Conservation (phyloP, 2,797 vertebrate genomes). For the Leucoraja ocellata region DNA sequence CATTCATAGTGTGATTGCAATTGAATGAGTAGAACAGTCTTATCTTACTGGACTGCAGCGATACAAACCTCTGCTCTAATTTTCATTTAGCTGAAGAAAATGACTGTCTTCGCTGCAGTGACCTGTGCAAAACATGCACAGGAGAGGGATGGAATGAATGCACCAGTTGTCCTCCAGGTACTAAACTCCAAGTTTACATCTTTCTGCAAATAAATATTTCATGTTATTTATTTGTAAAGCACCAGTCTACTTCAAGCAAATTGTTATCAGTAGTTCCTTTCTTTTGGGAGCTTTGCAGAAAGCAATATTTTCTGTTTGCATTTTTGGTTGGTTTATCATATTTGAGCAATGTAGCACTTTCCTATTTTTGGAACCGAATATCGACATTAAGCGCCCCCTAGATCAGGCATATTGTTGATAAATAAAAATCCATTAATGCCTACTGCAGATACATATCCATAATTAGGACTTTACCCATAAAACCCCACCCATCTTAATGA, state of each 20-base stretch:
- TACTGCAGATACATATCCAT: neutral
- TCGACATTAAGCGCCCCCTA: neutral
- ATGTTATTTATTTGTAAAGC: neutral
- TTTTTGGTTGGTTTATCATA: neutral
- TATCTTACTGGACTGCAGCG: neutral
- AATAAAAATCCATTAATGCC: neutral
- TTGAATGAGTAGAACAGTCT: neutral
- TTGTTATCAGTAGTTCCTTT: neutral
- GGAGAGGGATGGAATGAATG: conserved; percentile 53
- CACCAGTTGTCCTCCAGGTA: conserved; percentile 74
- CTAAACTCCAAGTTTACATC: neutral
- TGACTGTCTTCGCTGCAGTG: conserved; percentile 57
- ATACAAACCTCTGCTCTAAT: neutral
- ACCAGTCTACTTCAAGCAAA: neutral
- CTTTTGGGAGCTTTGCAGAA: neutral
- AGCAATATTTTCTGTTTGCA: neutral
- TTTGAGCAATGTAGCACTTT: neutral
- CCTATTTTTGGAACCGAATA: neutral
- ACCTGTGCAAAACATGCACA: conserved; percentile 69
- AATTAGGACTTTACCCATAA: neutral
- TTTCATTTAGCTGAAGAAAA: neutral
- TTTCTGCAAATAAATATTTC: neutral
- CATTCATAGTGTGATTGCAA: neutral
- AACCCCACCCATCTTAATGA: neutral
- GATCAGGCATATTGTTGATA: neutral